Base-by-base conservation (phyloP, 2,888 invertebrate species). In the Nymphalis polychloros region DNA sequence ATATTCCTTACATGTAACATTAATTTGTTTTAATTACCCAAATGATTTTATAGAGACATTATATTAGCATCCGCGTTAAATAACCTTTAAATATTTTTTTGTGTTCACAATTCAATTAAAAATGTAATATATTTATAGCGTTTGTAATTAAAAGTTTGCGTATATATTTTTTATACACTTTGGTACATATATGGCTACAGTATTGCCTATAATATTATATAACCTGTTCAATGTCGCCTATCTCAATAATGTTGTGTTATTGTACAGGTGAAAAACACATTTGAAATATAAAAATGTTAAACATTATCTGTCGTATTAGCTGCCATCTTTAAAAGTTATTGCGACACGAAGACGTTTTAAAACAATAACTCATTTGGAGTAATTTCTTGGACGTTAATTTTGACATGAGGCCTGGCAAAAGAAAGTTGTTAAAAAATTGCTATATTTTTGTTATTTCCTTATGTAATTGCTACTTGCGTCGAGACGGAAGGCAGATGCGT, bases 401-500 rank as follows among this genome's bases (percentile, higher is more conserved):
- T 68, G 71, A 70, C 72, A 76, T 72, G 76, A 76, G 73, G 77
- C 69, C 73, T 74, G 77, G 79, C 74, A 77, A 80, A 84, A 80
- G 81, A 82, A 81, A 85, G 84, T 82, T 80, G 82, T 85, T 82
- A 84, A 86, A 73, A 68, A 71, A 84, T 82, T 80, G 80, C 80
- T 79, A 77, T 81, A 80, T 84, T 82, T 85, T 85, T 83, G 83
- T 86, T 83, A 80, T 84, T 86, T 85, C 81, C 78, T 77, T 76
- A 78, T 84, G 84, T 90, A 91, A 91, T 90, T 90, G 84, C 81
- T 84, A 84, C 81, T 79, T 77, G 72, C 71, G 75, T 81, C 72
- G 79, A 80, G 86, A 84, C 87, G 82, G 85, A 82, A 81, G 86
- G 89, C 91, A 91, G 91, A 91, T 91, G 91, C 84, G 85, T 89